Percentiles rank a stretch among this genome's conserved stretches.
phyloP scores from a whole-genome alignment of 1,140 invertebrate species.

The Druon quercuslanigerum region DNA sequence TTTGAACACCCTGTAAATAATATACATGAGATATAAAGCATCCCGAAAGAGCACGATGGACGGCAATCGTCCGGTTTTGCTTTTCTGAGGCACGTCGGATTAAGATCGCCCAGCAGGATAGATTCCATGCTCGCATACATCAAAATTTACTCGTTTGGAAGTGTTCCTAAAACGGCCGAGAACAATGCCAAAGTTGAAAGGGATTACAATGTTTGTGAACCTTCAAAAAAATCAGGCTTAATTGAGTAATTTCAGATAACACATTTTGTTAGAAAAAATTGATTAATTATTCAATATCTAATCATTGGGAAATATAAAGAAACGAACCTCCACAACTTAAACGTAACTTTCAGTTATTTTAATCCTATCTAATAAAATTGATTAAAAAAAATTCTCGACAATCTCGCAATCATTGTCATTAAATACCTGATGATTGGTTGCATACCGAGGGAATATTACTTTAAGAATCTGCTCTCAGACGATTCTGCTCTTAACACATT shows the following conservation, averaged over 20 bases:
- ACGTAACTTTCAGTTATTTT: too few relatives aligned
- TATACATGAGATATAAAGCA: not conserved
- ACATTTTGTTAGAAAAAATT: too few relatives aligned
- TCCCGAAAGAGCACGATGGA: conserved; percentile 1
- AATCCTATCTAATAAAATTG: too few relatives aligned
- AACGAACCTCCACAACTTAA: too few relatives aligned
- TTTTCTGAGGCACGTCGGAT: conserved; percentile 24
- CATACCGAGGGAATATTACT: too few relatives aligned
- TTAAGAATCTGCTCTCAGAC: too few relatives aligned
- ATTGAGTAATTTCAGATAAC: not conserved
- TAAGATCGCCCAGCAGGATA: conserved; percentile 18
- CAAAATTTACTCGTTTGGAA: conserved; percentile 45
- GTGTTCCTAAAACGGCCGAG: conserved; percentile 36
- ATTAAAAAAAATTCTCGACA: too few relatives aligned
- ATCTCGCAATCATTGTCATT: too few relatives aligned
- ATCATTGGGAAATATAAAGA: too few relatives aligned
- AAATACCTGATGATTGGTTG: too few relatives aligned
- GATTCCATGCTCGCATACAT: conserved; percentile 36
- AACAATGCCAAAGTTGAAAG: conserved; percentile 4
- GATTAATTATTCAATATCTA: too few relatives aligned
- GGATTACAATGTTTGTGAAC: conserved; percentile 13
- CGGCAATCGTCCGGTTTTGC: conserved; percentile 25
- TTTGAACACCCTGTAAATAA: conserved; percentile 24
- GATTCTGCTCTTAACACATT: too few relatives aligned
- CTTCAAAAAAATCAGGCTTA: conserved; percentile 6